Conservation (phyloP, 2,888 invertebrate genomes). For the Drosophila mulleri region DNA sequence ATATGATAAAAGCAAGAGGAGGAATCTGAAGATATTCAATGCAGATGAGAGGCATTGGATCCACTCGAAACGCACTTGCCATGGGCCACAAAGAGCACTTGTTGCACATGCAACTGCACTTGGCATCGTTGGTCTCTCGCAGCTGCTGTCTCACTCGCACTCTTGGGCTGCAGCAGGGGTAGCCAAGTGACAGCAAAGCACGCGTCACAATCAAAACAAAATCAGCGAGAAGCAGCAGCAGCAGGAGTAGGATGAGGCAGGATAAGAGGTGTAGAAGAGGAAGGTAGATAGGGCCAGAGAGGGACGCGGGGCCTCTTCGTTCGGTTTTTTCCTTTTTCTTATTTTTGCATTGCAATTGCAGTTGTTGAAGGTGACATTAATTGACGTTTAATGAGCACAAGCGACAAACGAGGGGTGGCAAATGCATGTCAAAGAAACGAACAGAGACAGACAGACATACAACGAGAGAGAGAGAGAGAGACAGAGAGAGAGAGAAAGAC, state of each 20-base stretch:
- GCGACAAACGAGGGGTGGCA: constrained; percentile 26
- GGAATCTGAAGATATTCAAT: not conserved
- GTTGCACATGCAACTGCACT: constrained; percentile 55
- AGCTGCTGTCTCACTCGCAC: not conserved
- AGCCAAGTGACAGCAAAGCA: constrained; percentile 46
- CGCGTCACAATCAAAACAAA: constrained; percentile 76
- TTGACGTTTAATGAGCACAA: constrained; percentile 69
- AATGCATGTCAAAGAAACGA: constrained; percentile 8
- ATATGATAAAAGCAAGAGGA: not conserved
- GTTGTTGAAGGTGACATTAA: constrained; percentile 78
- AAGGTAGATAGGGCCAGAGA: not conserved
- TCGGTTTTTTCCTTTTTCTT: not conserved
- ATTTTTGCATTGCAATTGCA: constrained; percentile 64
- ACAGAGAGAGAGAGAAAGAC: not conserved
- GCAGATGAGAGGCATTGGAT: not conserved
- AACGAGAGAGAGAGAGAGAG: not conserved
- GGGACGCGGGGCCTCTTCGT: not conserved
- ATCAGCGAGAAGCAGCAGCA: constrained; percentile 28
- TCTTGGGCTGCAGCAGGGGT: not conserved
- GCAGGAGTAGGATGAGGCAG: constrained; percentile 2
- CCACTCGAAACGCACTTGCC: not conserved
- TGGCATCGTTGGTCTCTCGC: not conserved
- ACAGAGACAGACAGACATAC: not conserved
- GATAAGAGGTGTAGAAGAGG: constrained; percentile 3
- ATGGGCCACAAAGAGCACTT: constrained; percentile 43